Evolutionary conservation across 2,888 invertebrate genomes (phyloP).

Genomic region (Steinernema hermaphroditum): DNA sequence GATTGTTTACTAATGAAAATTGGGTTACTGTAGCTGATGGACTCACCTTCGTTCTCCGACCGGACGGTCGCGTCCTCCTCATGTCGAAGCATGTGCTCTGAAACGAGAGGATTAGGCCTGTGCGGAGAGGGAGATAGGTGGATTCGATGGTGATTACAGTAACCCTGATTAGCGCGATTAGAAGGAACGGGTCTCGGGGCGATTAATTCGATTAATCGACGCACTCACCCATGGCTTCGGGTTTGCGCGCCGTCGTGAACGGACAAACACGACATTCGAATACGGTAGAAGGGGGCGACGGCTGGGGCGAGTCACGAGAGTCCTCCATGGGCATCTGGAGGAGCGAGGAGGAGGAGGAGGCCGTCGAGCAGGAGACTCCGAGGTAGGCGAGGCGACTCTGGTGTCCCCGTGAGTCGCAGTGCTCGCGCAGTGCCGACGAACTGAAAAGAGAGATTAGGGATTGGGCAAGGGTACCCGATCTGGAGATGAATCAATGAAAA

Average conservation of each 20-base stretch:
- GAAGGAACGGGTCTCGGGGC: slow-evolving; percentile 13
- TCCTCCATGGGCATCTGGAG: neutral
- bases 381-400: slow-evolving; percentile 34
- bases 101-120: neutral
- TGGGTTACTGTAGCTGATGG: slow-evolving; percentile 1
- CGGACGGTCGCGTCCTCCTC: neutral
- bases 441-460: slow-evolving; percentile 32
- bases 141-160: neutral
- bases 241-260: slow-evolving; percentile 35
- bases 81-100: slow-evolving; percentile 6
- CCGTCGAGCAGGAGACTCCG: slow-evolving; percentile 1
- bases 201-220: slow-evolving; percentile 4
- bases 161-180: slow-evolving; percentile 2
- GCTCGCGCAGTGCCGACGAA: slow-evolving; percentile 40
- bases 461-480: neutral
- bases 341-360: slow-evolving; percentile 11
- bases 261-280: slow-evolving; percentile 36
- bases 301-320: neutral
- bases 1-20: slow-evolving; percentile 28
- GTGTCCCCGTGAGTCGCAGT: slow-evolving; percentile 42
- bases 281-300: slow-evolving; percentile 4
- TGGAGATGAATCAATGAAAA: neutral
- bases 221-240: slow-evolving; percentile 40
- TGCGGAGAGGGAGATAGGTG: neutral
- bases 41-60: neutral